These are phyloP conservation scores for Drosophila parabipectinata DNA, from an alignment of 1,140 invertebrate genomes.

Conservation along the genomic window DNA sequence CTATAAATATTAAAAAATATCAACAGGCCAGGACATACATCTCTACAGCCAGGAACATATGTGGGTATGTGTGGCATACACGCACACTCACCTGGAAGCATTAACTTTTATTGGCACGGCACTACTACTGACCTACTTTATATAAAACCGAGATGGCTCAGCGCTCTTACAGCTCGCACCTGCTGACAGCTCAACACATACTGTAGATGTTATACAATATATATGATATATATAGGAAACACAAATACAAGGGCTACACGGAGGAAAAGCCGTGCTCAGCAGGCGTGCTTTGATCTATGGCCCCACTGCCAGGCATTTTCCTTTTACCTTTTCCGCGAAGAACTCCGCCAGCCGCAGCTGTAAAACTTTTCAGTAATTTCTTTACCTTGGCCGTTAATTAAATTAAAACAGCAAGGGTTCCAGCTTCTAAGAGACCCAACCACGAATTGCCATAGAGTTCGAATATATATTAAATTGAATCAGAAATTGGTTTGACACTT, in stretches of 20 bases:
- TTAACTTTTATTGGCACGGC: constrained; percentile 79
- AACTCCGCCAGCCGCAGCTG: constrained; percentile 40
- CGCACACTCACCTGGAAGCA: constrained; percentile 49
- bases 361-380: constrained; percentile 60
- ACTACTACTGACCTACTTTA: constrained; percentile 77
- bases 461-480: neutral
- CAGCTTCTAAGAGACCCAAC: constrained; percentile 4
- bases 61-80: constrained; percentile 28
- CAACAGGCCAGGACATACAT: constrained; percentile 56
- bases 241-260: constrained; percentile 26
- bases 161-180: constrained; percentile 45
- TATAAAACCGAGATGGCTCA: constrained; percentile 45
- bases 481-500: neutral
- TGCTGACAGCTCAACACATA: constrained; percentile 54
- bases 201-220: neutral
- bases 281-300: constrained; percentile 73
- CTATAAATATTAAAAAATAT: constrained; percentile 83
- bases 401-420: constrained; percentile 67
- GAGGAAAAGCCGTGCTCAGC: constrained; percentile 52
- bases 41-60: constrained; percentile 14
- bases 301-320: constrained; percentile 34
- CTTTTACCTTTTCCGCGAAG: constrained; percentile 44
- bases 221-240: constrained; percentile 23
- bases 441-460: neutral
- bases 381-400: constrained; percentile 69